Percentiles rank a stretch among this genome's conserved stretches.
Evolutionary conservation across 2,888 invertebrate genomes (phyloP).

Genomic region (Acleris holmiana): DNA sequence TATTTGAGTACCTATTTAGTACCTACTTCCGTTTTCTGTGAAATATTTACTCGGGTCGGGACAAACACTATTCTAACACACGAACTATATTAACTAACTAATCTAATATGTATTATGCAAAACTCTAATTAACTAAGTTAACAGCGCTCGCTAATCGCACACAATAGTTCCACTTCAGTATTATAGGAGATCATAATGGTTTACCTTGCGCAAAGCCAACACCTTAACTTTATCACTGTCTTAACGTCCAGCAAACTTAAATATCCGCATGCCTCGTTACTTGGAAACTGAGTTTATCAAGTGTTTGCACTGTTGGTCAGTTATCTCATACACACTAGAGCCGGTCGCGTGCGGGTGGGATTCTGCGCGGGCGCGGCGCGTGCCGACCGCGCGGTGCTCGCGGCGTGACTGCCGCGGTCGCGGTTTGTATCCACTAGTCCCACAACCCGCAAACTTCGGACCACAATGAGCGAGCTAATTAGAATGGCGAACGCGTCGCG

Average conservation of each 20-base stretch:
- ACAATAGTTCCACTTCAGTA: slow-evolving; percentile 70
- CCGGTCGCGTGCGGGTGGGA: slow-evolving; percentile 59
- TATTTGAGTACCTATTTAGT: too few relatives aligned
- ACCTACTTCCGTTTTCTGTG: neutral
- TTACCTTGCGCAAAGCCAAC: slow-evolving; percentile 76
- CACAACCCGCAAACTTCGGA: slow-evolving; percentile 67
- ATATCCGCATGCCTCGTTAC: slow-evolving; percentile 63
- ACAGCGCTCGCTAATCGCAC: slow-evolving; percentile 35
- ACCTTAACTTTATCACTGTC: slow-evolving; percentile 59
- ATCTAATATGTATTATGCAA: slow-evolving; percentile 3
- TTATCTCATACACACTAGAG: slow-evolving; percentile 71
- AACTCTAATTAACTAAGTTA: slow-evolving; percentile 19
- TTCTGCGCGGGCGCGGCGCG: slow-evolving; percentile 52
- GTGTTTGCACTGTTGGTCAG: slow-evolving; percentile 70
- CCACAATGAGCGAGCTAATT: slow-evolving; percentile 83
- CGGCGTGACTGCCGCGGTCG: slow-evolving; percentile 62
- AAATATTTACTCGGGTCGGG: neutral
- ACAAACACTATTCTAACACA: neutral
- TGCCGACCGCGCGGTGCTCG: slow-evolving; percentile 59
- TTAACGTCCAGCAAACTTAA: slow-evolving; percentile 52
- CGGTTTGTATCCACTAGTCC: slow-evolving; percentile 30
- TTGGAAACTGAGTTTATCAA: slow-evolving; percentile 64
- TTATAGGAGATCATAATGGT: slow-evolving; percentile 72
- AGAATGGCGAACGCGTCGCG: slow-evolving; percentile 76
- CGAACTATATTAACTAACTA: neutral